phyloP scores from a whole-genome alignment of 2,888 invertebrate genomes.

The Sesia bembeciformis region DNA sequence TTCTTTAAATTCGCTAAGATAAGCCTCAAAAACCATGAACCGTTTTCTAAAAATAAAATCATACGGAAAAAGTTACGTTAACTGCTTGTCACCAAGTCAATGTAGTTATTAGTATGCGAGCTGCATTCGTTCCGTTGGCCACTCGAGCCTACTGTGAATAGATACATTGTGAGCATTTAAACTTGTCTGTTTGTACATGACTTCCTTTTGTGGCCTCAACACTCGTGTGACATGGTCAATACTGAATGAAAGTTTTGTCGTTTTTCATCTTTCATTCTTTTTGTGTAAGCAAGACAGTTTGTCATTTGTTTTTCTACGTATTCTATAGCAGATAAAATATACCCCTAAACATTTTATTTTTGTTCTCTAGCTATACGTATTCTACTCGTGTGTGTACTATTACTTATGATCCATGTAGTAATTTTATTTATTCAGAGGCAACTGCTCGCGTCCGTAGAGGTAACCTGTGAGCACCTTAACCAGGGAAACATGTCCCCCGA shows the following conservation, averaged over 20 bases:
- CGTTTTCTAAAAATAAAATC: no score
- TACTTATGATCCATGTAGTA: no score
- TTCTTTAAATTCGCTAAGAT: no score
- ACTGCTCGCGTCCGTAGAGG: no score
- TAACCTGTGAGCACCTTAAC: no score
- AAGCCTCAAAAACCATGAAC: no score
- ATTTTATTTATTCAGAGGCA: no score
- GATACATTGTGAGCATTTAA: slow-evolving; percentile 35
- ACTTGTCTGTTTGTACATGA: slow-evolving; percentile 14
- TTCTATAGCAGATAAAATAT: background rate
- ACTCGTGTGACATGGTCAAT: background rate
- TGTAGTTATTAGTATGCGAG: slow-evolving; percentile 31
- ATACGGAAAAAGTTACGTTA: background rate
- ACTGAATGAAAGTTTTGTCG: background rate
- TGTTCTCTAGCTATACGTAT: no score
- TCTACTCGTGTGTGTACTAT: no score
- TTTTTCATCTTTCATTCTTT: background rate
- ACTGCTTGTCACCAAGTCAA: slow-evolving; percentile 14
- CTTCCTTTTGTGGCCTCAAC: slow-evolving; percentile 13
- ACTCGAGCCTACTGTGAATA: slow-evolving; percentile 25
- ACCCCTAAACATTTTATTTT: no score
- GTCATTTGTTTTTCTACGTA: background rate
- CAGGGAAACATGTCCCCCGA: no score
- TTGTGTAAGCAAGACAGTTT: background rate
- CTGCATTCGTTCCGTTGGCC: slow-evolving; percentile 21